Conservation (phyloP, 2,888 invertebrate species). For the Eulithis prunata region DNA sequence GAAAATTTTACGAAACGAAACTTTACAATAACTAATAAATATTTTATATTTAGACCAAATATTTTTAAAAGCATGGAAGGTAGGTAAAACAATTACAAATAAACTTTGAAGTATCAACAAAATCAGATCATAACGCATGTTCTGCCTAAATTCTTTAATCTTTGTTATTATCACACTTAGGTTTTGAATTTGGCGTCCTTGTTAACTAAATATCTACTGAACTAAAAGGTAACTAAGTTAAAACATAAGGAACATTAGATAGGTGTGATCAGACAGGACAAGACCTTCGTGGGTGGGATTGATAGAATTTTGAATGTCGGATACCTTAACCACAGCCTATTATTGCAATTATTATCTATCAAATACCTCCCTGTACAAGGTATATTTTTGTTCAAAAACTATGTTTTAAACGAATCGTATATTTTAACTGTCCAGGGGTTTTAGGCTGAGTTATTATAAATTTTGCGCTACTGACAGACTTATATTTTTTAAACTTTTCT, state of each 20-base stretch:
- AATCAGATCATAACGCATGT: conserved; percentile 72
- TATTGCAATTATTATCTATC: conserved; percentile 3
- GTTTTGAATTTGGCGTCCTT: conserved; percentile 73
- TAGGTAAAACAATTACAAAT: conserved; percentile 58
- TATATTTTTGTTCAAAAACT: conserved; percentile 49
- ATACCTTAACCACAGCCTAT: background rate
- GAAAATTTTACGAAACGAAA: too few relatives aligned
- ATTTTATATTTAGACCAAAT: conserved; percentile 44
- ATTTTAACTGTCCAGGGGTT: conserved; percentile 70
- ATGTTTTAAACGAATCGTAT: conserved; percentile 76
- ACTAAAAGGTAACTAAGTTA: conserved; percentile 66
- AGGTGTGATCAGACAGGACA: conserved; percentile 63
- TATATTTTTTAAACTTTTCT: conserved; percentile 75
- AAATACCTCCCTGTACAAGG: background rate
- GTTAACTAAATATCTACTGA: conserved; percentile 59
- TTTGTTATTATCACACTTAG: conserved; percentile 72
- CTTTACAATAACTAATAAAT: conserved; percentile 39
- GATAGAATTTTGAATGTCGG: conserved; percentile 2
- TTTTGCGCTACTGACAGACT: conserved; percentile 67
- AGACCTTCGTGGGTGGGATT: conserved; percentile 63
- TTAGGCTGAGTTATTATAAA: conserved; percentile 75
- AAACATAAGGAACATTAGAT: conserved; percentile 51
- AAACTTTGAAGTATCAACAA: conserved; percentile 70
- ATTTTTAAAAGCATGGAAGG: conserved; percentile 67
- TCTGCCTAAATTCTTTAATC: conserved; percentile 53